phyloP scores from a whole-genome alignment of 2,888 invertebrate species.

The Diadegma fenestrale region DNA sequence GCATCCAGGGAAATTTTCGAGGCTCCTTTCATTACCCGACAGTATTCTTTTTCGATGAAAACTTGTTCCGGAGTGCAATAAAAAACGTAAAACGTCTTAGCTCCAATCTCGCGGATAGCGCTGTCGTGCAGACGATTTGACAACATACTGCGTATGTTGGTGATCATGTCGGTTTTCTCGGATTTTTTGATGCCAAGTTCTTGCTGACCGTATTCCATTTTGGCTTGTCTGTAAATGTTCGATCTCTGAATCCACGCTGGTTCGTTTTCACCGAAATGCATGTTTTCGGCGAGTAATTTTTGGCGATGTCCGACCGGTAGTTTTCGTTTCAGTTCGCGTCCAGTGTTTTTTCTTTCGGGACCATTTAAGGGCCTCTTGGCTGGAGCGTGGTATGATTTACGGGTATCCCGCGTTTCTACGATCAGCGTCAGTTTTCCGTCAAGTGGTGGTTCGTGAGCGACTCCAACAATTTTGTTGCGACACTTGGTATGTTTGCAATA shows the following conservation, averaged over 20 bases:
- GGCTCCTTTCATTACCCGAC: constrained; percentile 21
- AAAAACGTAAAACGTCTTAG: constrained; percentile 50
- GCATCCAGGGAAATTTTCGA: constrained; percentile 56
- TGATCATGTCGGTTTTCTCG: not conserved
- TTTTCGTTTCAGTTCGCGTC: constrained; percentile 26
- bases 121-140: not conserved
- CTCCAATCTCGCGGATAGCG: not conserved
- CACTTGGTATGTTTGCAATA: constrained; percentile 51
- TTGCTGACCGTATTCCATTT: not conserved
- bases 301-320: constrained; percentile 42
- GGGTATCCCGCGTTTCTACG: constrained; percentile 62
- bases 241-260: constrained; percentile 48
- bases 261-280: constrained; percentile 52
- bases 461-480: constrained; percentile 54
- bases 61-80: constrained; percentile 61
- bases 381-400: constrained; percentile 49
- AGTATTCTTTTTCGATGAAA: constrained; percentile 47
- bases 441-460: constrained; percentile 36
- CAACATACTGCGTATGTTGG: not conserved
- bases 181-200: not conserved
- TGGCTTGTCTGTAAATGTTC: constrained; percentile 49
- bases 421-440: constrained; percentile 40
- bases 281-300: constrained; percentile 35
- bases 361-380: constrained; percentile 34
- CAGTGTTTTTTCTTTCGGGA: constrained; percentile 48